phyloP scores from a whole-genome alignment of 2,113 vertebrate species.

The Empidonax alnorum region DNA sequence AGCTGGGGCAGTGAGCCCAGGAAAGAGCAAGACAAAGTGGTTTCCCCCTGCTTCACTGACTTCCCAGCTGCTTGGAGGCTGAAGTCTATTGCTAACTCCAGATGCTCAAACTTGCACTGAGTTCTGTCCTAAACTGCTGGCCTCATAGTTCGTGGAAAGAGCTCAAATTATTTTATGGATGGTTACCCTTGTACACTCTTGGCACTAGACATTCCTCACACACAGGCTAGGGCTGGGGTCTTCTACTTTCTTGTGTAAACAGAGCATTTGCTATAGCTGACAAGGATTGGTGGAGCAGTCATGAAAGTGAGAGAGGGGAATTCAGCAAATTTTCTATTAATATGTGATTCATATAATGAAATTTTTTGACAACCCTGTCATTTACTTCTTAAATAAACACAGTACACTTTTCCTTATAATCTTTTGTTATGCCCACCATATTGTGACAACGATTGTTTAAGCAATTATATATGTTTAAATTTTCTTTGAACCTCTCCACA shows the following conservation, averaged over 20 bases:
- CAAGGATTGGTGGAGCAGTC: background rate
- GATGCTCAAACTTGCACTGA: slow-evolving; percentile 19
- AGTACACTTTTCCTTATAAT: background rate
- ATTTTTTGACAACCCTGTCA: background rate
- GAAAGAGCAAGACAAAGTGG: background rate
- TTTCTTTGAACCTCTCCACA: background rate
- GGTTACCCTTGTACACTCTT: slow-evolving; percentile 44
- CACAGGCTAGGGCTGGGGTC: background rate
- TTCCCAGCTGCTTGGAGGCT: slow-evolving; percentile 26
- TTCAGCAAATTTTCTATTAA: slow-evolving; percentile 50
- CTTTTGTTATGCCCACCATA: background rate
- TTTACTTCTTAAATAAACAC: slow-evolving; percentile 33
- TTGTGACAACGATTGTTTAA: slow-evolving; percentile 9
- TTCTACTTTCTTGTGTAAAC: slow-evolving; percentile 42
- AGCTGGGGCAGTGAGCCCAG: background rate
- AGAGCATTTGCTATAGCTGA: slow-evolving; percentile 39
- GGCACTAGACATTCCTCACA: slow-evolving; percentile 13
- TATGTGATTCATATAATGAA: slow-evolving; percentile 35
- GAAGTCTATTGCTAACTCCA: slow-evolving; percentile 17
- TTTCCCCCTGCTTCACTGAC: slow-evolving; percentile 9
- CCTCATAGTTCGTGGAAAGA: background rate
- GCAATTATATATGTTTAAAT: slow-evolving; percentile 27
- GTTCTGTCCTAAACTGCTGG: background rate
- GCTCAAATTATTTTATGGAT: slow-evolving; percentile 43
- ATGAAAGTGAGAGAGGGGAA: background rate